Percentiles rank a stretch among this genome's conserved stretches.
Conservation (phyloP, 2,888 invertebrate genomes). For the Diabrotica balteata region DNA sequence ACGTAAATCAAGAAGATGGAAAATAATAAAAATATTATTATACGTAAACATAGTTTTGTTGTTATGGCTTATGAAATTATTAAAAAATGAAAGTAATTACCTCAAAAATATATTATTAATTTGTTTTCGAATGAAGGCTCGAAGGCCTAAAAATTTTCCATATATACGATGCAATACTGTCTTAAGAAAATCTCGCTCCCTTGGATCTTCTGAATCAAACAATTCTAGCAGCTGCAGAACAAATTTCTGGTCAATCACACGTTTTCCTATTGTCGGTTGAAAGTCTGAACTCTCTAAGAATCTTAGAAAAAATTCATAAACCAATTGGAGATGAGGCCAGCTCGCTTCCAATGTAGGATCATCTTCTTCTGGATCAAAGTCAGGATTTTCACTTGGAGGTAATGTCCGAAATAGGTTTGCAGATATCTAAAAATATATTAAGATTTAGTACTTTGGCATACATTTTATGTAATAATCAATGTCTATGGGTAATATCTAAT, state of each 20-base stretch:
- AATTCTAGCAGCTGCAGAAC: slow-evolving; percentile 92
- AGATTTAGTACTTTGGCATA: too few relatives aligned
- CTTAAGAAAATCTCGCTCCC: slow-evolving; percentile 96
- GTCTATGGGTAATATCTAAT: too few relatives aligned
- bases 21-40: too few relatives aligned
- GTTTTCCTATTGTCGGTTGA: slow-evolving; percentile 85
- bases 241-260: slow-evolving; percentile 96
- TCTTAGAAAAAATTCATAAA: slow-evolving; percentile 98
- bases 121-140: slow-evolving; percentile 97
- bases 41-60: too few relatives aligned
- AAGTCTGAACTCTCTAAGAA: slow-evolving; percentile 99
- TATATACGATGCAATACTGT: slow-evolving; percentile 98
- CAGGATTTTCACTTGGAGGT: slow-evolving; percentile 94
- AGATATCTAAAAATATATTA: slow-evolving; percentile 61
- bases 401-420: slow-evolving; percentile 97
- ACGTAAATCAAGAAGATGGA: too few relatives aligned
- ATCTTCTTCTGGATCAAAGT: slow-evolving; percentile 99
- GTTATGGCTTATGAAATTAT: too few relatives aligned
- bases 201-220: slow-evolving; percentile 96
- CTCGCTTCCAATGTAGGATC: slow-evolving; percentile 99
- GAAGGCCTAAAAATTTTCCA: slow-evolving; percentile 94
- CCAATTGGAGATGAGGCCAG: slow-evolving; percentile 98
- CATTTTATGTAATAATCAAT: too few relatives aligned
- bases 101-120: slow-evolving; percentile 96
- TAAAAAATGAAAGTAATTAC: slow-evolving; percentile 55